Evolutionary conservation across 2,113 vertebrate species (phyloP), one percentile per base, ranked within the genome.

Genomic region (Pica pica): DNA sequence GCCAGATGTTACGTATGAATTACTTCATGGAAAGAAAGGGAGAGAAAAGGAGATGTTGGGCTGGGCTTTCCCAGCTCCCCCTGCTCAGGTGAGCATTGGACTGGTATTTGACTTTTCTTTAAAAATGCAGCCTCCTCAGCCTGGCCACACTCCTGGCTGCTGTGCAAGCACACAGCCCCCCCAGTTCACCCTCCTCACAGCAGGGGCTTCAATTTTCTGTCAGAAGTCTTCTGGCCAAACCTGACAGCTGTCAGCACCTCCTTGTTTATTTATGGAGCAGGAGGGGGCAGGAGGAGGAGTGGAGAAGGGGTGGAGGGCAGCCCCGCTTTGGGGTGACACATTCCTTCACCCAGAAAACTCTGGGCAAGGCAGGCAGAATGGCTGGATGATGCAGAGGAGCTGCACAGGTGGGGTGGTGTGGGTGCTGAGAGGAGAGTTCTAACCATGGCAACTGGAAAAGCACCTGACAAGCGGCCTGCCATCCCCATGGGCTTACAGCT

Each of bases 231-330:
- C 89, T 93, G 82, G 83, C 71, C 64, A 94, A 95, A 74, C 52
- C 79, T 70, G 75, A 82, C 87, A 92, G 92, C 95, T 97, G 94
- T 96, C 97, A 95, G 68, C 97, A 97, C 95, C 44, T 91, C 69
- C 46, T 59, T 95, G 90, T 94, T 97, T 97, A 97, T 96, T 97
- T 96, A 95, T 89, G 60, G 87, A 96, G 93, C 79, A 82, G 61
- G 39, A 97, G 59, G 26, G 52, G 41, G 50, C 39, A 65, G 64
- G 63, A 67, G 28, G 18, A 60, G 56, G 56, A 89, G 59, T 6
- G 10, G 37, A 81, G 65, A 95, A 64, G 39, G 41, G 59, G 37
- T 9, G 9, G 53, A 94, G 70, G 80, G 67, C 69, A 91, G 77
- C 27, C 24, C 55, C 1, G 1, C 79, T 86, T 86, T 90, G 89